A percentile compares a stretch with the other conserved stretches of the same genome.
These are phyloP conservation scores for Podargus strigoides DNA, from an alignment of 2,797 vertebrate species.

Conservation along the genomic window DNA sequence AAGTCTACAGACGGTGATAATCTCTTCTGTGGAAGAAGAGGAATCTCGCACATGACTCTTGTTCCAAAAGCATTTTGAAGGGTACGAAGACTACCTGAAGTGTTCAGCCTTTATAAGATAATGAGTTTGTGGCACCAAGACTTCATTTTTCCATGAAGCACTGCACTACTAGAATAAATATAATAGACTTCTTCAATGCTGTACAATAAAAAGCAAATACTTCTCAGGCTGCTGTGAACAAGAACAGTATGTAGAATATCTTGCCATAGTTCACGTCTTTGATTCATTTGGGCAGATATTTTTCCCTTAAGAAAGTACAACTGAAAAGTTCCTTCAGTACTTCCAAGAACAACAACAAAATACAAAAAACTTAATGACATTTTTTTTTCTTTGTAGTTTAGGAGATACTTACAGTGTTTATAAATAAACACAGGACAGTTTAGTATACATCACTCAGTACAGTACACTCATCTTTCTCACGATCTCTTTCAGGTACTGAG, in stretches of 20 bases:
- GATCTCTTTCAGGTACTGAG: neutral
- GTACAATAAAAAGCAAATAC: neutral
- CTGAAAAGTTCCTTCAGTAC: neutral
- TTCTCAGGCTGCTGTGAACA: neutral
- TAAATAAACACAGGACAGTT: neutral
- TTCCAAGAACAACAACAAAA: neutral
- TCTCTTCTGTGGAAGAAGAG: neutral
- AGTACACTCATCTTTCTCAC: neutral
- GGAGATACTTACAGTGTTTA: neutral
- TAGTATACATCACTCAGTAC: neutral
- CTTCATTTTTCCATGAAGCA: neutral
- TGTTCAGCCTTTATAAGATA: neutral
- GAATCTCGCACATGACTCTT: neutral
- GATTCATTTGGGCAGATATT: neutral
- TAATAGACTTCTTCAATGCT: neutral
- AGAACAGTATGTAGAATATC: neutral
- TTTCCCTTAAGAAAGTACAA: neutral
- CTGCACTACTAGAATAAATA: neutral
- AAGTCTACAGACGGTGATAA: neutral
- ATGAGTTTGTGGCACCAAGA: neutral
- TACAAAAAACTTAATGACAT: neutral
- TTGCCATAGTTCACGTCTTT: neutral
- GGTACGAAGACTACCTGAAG: neutral
- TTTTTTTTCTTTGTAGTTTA: neutral
- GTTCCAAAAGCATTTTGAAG: neutral